phyloP scores from a whole-genome alignment of 1,140 invertebrate species.

The Oreohelix idahoensis region DNA sequence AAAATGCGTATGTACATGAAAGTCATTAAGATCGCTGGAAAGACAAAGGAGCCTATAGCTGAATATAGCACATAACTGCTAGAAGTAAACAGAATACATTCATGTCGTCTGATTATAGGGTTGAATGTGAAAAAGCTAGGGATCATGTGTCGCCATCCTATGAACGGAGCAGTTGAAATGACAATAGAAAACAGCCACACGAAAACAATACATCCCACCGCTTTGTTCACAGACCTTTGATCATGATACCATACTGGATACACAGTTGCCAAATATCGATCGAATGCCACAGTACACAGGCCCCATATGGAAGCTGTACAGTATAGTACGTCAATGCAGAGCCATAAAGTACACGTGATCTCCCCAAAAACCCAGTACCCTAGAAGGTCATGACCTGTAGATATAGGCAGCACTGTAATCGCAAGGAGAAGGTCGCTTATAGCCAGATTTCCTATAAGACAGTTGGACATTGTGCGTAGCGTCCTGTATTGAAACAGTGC shows the following conservation, averaged over 20 bases:
- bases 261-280: conserved; percentile 72
- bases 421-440: conserved; percentile 72
- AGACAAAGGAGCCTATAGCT: conserved; percentile 94
- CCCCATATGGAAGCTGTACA: conserved; percentile 74
- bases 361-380: conserved; percentile 73
- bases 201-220: conserved; percentile 68
- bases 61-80: conserved; percentile 96
- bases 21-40: conserved; percentile 95
- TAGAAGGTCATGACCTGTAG: conserved; percentile 67
- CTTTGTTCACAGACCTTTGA: conserved; percentile 62
- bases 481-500: conserved; percentile 67
- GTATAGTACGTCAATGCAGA: conserved; percentile 72
- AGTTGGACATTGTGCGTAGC: conserved; percentile 72
- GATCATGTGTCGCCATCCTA: conserved; percentile 71
- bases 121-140: conserved; percentile 63
- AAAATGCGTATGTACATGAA: conserved; percentile 98
- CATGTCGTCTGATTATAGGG: conserved; percentile 56
- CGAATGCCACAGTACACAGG: conserved; percentile 73
- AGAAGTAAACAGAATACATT: conserved; percentile 71
- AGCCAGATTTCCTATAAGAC: conserved; percentile 73
- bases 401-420: conserved; percentile 71
- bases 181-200: conserved; percentile 72
- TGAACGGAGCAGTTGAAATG: conserved; percentile 70
- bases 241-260: conserved; percentile 73
- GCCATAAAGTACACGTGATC: conserved; percentile 66